Evolutionary conservation across 2,888 invertebrate species (phyloP).

Genomic region (Papilio gigon): DNA sequence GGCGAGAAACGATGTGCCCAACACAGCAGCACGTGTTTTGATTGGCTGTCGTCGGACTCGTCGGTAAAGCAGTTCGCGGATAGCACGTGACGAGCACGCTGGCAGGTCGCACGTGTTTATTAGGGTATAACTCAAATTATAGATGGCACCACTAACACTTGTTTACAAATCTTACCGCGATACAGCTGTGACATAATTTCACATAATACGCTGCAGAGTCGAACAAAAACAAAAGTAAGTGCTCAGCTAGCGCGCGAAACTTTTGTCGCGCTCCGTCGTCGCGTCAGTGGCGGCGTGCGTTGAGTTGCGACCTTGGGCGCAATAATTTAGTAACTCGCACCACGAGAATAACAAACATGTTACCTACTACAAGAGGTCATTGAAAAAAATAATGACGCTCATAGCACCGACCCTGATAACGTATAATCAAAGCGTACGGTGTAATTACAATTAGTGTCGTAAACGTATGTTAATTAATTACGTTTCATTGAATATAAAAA

Average conservation of each 20-base stretch:
- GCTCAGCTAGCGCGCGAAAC: conserved; percentile 35
- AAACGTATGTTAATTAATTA: not conserved
- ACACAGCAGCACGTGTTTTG: conserved; percentile 48
- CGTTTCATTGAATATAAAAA: not conserved
- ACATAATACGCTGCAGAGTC: conserved; percentile 54
- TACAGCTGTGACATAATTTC: conserved; percentile 68
- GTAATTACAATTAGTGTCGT: conserved; percentile 10
- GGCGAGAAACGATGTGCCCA: conserved; percentile 54
- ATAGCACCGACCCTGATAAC: conserved; percentile 18
- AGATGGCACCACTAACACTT: conserved; percentile 64
- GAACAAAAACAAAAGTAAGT: conserved; percentile 39
- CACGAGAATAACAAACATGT: conserved; percentile 6
- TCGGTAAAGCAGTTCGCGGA: conserved; percentile 57
- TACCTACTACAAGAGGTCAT: conserved; percentile 19
- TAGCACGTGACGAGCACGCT: conserved; percentile 64
- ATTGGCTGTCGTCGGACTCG: conserved; percentile 56
- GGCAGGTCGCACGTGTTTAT: conserved; percentile 48
- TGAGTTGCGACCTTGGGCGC: conserved; percentile 32
- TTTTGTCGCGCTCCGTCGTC: conserved; percentile 30
- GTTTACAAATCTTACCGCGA: conserved; percentile 59
- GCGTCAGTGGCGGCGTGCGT: conserved; percentile 17
- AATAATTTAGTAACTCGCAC: conserved; percentile 27
- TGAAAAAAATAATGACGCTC: conserved; percentile 24
- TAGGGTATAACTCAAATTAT: conserved; percentile 23
- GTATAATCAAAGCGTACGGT: conserved; percentile 1